Conservation (phyloP, 2,888 invertebrate genomes). For the Pristionchus maxplancki region DNA sequence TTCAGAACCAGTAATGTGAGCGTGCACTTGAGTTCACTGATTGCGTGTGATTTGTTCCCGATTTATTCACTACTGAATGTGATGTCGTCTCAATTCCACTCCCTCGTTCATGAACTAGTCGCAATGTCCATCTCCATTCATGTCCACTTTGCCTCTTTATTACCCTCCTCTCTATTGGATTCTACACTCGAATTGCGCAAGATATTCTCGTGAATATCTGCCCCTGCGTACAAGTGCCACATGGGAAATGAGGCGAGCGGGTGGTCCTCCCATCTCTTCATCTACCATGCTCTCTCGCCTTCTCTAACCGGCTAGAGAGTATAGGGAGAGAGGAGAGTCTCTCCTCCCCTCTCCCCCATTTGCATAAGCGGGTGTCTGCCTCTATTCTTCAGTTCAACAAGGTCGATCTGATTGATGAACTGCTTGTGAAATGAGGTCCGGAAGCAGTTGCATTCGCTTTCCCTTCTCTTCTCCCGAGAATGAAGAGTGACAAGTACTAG, state of each 20-base stretch:
- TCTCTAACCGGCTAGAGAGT: not conserved
- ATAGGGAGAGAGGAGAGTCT: not conserved
- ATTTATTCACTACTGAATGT: too few relatives aligned
- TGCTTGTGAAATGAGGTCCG: conserved; percentile 42
- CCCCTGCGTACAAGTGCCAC: conserved; percentile 3
- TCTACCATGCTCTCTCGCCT: not conserved
- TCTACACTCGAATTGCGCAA: conserved; percentile 37
- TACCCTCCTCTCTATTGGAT: not conserved
- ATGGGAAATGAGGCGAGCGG: conserved; percentile 32
- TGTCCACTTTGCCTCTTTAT: conserved; percentile 26
- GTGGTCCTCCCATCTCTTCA: not conserved
- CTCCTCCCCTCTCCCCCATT: not conserved
- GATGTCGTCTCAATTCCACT: too few relatives aligned
- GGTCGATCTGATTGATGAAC: conserved; percentile 52
- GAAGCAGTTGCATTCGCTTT: not conserved
- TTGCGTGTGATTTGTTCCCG: too few relatives aligned
- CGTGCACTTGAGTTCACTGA: too few relatives aligned
- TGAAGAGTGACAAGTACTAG: conserved; percentile 24
- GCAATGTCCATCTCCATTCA: not conserved
- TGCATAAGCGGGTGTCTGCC: conserved; percentile 50
- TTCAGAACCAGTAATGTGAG: too few relatives aligned
- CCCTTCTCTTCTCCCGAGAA: too few relatives aligned
- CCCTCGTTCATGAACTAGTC: not conserved
- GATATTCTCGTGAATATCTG: conserved; percentile 33
- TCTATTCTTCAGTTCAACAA: conserved; percentile 40